Base-by-base conservation (phyloP, 2,888 invertebrate species). In the Cephus pygmeus region DNA sequence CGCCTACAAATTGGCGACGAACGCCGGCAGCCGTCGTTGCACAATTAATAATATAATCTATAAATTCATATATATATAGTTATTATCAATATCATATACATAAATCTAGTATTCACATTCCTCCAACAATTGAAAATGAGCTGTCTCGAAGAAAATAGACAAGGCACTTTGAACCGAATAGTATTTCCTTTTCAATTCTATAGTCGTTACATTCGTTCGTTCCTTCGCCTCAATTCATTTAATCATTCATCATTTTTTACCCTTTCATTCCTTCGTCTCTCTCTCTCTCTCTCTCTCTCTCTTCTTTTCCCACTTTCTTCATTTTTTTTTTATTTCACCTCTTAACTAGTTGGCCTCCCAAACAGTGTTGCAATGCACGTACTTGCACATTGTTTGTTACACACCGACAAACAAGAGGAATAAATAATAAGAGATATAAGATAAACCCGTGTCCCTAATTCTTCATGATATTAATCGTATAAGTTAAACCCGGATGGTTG, bases 81-180 rank as follows among this genome's bases (percentile, higher is more conserved):
- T 79, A 81, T 82, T 80, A 82, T 81, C 80, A 77, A 73, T 80
- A 82, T 81, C 75, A 80, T 81, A 76, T 78, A 82, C 79, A 82
- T 86, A 85, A 84, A 79, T 86, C 87, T 87, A 88, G 85, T 90
- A 90, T 90, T 90, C 90, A 90, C 90, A 90, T 90, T 90, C 90
- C 89, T 90, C 89, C 89, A 90, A 90, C 90, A 90, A 90, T 90
- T 89, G 88, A 90, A 56, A 90, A 90, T 90, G 90, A 90, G 90
- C 90, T 90, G 88, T 90, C 89, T 87, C 83, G 89, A 90, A 90
- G 90, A 90, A 90, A 90, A 89, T 90, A 89, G 90, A 90, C 90
- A 90, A 90, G 90, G 90, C 90, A 90, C 90, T 90, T 56, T 90
- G 88, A 90, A 90, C 90, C 88, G 88, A 90, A 90, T 88, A 90